phyloP scores from a whole-genome alignment of 2,113 vertebrate species.

The Bungarus multicinctus region DNA sequence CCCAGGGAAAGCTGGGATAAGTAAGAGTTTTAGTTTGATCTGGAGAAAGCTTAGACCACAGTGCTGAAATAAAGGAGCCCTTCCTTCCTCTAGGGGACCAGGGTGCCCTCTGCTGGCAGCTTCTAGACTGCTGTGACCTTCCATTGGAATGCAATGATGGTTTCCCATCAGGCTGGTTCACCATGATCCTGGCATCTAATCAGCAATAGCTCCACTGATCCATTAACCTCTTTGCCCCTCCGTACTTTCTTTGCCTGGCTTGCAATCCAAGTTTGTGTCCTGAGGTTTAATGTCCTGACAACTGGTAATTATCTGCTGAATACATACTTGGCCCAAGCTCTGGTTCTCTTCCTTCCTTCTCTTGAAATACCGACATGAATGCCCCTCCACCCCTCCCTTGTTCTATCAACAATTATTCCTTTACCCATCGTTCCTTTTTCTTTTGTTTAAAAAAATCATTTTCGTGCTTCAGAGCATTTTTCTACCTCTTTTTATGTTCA shows the following conservation, averaged over 20 bases:
- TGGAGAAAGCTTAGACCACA: neutral
- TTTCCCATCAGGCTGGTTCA: constrained; percentile 2
- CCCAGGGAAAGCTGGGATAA: neutral
- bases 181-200: neutral
- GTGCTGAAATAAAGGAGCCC: neutral
- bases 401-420: constrained; percentile 48
- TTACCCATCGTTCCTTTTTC: constrained; percentile 28
- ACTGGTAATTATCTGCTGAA: constrained; percentile 8
- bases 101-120: neutral
- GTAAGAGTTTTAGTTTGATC: neutral
- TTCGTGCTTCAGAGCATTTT: constrained; percentile 4
- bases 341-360: constrained; percentile 25
- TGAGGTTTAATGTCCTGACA: constrained; percentile 12
- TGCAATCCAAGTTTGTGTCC: neutral
- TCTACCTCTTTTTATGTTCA: constrained; percentile 29
- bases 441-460: constrained; percentile 42
- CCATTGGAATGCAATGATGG: neutral
- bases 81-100: neutral
- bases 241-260: neutral
- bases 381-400: neutral
- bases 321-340: neutral
- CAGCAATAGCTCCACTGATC: neutral
- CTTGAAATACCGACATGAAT: constrained; percentile 24
- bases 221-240: neutral
- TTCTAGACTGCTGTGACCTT: neutral